Evolutionary conservation across 64 coral and sea anemone species (phyloP).

Genomic region (Montipora capricornis): DNA sequence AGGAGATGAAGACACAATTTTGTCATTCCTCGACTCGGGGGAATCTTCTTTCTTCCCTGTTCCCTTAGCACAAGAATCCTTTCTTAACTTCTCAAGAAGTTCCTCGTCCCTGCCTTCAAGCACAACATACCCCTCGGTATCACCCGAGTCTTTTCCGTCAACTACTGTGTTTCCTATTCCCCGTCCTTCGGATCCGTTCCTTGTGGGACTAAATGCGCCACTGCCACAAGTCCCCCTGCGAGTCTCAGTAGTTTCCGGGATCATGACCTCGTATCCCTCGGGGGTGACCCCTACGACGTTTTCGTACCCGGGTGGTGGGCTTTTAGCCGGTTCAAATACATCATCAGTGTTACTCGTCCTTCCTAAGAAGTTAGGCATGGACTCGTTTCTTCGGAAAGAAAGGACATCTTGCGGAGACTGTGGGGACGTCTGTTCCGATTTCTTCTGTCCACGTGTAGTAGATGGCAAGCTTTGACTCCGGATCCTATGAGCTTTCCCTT

Average conservation of each 20-base stretch:
- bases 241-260: constrained; percentile 2
- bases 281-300: constrained; percentile 54
- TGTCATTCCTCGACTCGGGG: neutral
- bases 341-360: neutral
- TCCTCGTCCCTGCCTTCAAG: constrained; percentile 68
- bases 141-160: neutral
- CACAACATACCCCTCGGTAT: constrained; percentile 55
- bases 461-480: constrained; percentile 57
- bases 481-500: constrained; percentile 10
- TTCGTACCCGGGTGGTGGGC: constrained; percentile 21
- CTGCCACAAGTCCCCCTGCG: neutral
- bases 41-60: neutral
- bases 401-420: neutral
- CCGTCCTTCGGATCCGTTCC: neutral
- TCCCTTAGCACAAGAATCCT: constrained; percentile 36
- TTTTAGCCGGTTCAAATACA: neutral
- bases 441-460: neutral
- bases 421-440: neutral
- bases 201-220: neutral
- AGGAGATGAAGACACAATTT: constrained; percentile 9
- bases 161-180: neutral
- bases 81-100: constrained; percentile 54
- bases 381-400: constrained; percentile 28
- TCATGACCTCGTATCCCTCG: constrained; percentile 74
- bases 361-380: neutral